Evolutionary conservation across 2,797 vertebrate species (phyloP).

Genomic region (Tokudaia tokunoshimensis): DNA sequence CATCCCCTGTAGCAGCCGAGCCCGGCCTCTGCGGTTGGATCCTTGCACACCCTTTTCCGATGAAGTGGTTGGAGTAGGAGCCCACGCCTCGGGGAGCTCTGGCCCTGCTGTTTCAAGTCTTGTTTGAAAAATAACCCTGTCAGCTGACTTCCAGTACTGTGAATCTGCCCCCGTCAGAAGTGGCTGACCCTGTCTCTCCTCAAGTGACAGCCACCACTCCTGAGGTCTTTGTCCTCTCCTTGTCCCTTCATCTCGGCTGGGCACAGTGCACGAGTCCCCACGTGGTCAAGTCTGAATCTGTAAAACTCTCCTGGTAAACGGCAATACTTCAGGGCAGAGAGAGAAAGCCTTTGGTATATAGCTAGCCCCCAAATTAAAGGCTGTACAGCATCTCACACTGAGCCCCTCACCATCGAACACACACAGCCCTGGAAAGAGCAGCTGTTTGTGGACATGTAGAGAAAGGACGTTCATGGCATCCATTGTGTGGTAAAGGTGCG

Average conservation of each 20-base stretch:
- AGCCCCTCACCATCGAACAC: slow-evolving; percentile 60
- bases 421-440: slow-evolving; percentile 40
- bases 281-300: slow-evolving; percentile 62
- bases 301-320: slow-evolving; percentile 71
- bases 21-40: slow-evolving; percentile 56
- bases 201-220: not conserved
- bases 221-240: slow-evolving; percentile 70
- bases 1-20: slow-evolving; percentile 84
- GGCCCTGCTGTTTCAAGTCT: slow-evolving; percentile 82
- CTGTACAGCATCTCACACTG: slow-evolving; percentile 67
- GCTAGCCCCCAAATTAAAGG: slow-evolving; percentile 59
- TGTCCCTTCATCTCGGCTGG: slow-evolving; percentile 72
- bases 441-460: slow-evolving; percentile 3
- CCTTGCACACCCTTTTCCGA: slow-evolving; percentile 75
- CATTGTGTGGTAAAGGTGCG: not conserved
- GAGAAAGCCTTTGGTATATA: slow-evolving; percentile 38
- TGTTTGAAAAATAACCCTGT: slow-evolving; percentile 78
- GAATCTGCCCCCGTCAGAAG: slow-evolving; percentile 81
- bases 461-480: not conserved
- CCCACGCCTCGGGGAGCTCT: slow-evolving; percentile 82
- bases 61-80: slow-evolving; percentile 82
- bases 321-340: slow-evolving; percentile 68
- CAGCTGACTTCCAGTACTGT: slow-evolving; percentile 86
- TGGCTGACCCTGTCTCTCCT: slow-evolving; percentile 75
- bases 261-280: slow-evolving; percentile 58